Evolutionary conservation across 2,113 vertebrate species (phyloP).

Genomic region (Castor canadensis): DNA sequence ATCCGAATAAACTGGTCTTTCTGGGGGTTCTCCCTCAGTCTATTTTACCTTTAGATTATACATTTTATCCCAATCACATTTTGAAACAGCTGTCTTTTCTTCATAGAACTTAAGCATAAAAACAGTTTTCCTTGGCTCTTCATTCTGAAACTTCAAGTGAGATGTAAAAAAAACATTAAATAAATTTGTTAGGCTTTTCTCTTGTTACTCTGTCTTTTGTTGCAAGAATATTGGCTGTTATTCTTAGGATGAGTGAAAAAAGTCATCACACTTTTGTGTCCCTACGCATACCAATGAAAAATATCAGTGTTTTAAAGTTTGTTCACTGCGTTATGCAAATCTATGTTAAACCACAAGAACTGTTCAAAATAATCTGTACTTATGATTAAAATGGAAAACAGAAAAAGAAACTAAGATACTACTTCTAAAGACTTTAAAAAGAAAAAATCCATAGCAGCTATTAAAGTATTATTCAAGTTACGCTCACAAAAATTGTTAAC

Average conservation of each 20-base stretch:
- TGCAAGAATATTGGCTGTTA: background rate
- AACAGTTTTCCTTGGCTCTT: background rate
- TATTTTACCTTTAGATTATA: background rate
- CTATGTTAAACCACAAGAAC: background rate
- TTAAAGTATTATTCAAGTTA: background rate
- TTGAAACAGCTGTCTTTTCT: background rate
- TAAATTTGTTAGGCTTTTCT: background rate
- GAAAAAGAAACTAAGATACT: conserved; percentile 7
- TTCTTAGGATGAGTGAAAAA: background rate
- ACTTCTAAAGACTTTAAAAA: conserved; percentile 21
- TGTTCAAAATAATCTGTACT: conserved; percentile 15
- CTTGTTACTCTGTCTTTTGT: background rate
- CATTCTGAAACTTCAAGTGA: background rate
- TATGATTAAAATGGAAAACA: conserved; percentile 4
- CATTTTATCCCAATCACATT: background rate
- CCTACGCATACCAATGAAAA: background rate
- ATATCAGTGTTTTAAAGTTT: background rate
- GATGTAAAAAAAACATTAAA: background rate
- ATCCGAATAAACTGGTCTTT: background rate
- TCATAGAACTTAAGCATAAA: background rate
- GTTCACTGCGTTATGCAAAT: background rate
- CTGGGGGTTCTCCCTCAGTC: no score
- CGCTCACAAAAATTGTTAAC: background rate
- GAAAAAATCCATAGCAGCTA: background rate
- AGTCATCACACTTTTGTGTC: background rate